Conservation (phyloP, 2,797 vertebrate genomes). For the Chiropotes sagulatus region DNA sequence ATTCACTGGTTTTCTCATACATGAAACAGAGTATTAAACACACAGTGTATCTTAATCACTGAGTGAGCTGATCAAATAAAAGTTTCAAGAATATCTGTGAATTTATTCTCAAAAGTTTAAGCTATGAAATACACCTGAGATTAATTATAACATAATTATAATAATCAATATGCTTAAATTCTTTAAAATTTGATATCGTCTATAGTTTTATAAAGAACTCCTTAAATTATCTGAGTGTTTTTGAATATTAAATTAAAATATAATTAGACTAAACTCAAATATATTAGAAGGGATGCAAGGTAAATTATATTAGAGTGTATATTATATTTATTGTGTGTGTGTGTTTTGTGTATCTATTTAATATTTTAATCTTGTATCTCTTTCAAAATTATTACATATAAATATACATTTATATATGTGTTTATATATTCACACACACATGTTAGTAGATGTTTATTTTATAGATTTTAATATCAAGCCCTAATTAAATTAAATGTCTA, state of each 20-base stretch:
- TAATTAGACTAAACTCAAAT: background rate
- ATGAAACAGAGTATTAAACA: background rate
- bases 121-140: background rate
- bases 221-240: background rate
- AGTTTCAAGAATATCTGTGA: background rate
- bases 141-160: background rate
- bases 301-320: background rate
- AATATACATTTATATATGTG: background rate
- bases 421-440: background rate
- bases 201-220: background rate
- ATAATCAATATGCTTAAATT: background rate
- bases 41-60: background rate
- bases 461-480: background rate
- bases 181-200: background rate
- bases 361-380: background rate
- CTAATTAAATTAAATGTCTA: constrained; percentile 41
- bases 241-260: constrained; percentile 14
- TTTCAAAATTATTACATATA: background rate
- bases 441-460: background rate
- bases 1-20: background rate
- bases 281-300: background rate
- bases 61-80: background rate
- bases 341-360: background rate
- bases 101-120: background rate
- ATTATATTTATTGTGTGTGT: background rate